Percentiles rank a stretch among this genome's conserved stretches.
These are phyloP conservation scores for Epinephelus malabaricus DNA, from an alignment of 2,797 vertebrate species.

Conservation along the genomic window DNA sequence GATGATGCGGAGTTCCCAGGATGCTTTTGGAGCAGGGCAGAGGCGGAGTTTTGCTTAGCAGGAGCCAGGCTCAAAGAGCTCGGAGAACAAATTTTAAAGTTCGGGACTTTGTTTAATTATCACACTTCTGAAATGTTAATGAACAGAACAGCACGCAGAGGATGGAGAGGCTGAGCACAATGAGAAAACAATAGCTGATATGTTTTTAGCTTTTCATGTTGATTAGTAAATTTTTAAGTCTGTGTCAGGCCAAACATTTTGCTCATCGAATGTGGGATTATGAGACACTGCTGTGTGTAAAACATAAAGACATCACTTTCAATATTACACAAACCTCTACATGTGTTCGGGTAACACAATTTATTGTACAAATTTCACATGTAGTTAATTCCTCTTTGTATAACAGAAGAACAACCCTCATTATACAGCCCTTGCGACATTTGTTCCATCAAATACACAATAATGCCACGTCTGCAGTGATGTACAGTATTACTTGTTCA, in stretches of 20 bases:
- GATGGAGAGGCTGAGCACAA: neutral
- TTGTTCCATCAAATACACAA: neutral
- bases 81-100: slow-evolving; percentile 43
- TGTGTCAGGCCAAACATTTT: neutral
- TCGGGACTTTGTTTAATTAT: slow-evolving; percentile 17
- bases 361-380: too few relatives aligned
- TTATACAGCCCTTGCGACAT: neutral
- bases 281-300: neutral
- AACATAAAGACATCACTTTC: neutral
- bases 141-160: slow-evolving; percentile 8
- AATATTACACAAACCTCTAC: too few relatives aligned
- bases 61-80: slow-evolving; percentile 1
- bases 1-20: slow-evolving; percentile 44
- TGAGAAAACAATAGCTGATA: too few relatives aligned
- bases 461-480: neutral
- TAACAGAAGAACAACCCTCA: too few relatives aligned
- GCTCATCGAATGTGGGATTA: neutral
- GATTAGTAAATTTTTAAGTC: neutral
- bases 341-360: too few relatives aligned
- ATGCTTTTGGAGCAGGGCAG: slow-evolving; percentile 31
- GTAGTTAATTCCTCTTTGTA: too few relatives aligned
- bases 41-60: neutral
- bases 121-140: slow-evolving; percentile 31
- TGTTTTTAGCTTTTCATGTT: slow-evolving; percentile 4
- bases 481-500: neutral